Conservation (phyloP, 2,797 vertebrate species). For the Microctenopoma lineatum region DNA sequence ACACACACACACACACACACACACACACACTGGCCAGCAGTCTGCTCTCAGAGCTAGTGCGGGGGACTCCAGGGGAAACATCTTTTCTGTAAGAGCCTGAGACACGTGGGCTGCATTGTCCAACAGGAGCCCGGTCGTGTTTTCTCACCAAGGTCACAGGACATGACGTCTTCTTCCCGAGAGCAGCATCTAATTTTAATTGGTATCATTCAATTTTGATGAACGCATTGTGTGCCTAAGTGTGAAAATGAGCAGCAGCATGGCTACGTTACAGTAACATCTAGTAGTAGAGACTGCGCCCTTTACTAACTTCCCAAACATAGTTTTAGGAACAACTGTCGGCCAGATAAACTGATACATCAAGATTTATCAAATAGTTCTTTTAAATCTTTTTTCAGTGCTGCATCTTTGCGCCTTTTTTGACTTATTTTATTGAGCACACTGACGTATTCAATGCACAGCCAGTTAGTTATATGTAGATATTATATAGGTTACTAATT, state of each 20-base stretch:
- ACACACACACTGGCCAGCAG: conserved; percentile 8
- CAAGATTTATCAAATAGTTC: neutral
- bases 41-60: conserved; percentile 35
- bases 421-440: neutral
- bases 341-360: conserved; percentile 1
- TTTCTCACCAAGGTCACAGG: conserved; percentile 59
- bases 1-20: neutral
- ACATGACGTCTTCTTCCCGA: conserved; percentile 39
- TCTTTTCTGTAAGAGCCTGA: conserved; percentile 49
- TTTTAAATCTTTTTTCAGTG: conserved; percentile 1
- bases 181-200: conserved; percentile 66
- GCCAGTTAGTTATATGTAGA: conserved; percentile 7
- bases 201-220: conserved; percentile 68
- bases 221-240: conserved; percentile 59
- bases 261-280: conserved; percentile 1
- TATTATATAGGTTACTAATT: conserved; percentile 39
- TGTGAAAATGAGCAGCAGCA: conserved; percentile 36
- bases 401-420: conserved; percentile 1
- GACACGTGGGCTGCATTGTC: conserved; percentile 49
- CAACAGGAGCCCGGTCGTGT: conserved; percentile 40
- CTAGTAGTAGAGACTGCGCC: conserved; percentile 2
- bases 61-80: conserved; percentile 18
- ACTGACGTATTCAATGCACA: conserved; percentile 17
- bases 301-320: conserved; percentile 5
- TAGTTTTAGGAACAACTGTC: conserved; percentile 11